phyloP scores from a whole-genome alignment of 2,797 vertebrate species.

The Acanthurus lineatus region DNA sequence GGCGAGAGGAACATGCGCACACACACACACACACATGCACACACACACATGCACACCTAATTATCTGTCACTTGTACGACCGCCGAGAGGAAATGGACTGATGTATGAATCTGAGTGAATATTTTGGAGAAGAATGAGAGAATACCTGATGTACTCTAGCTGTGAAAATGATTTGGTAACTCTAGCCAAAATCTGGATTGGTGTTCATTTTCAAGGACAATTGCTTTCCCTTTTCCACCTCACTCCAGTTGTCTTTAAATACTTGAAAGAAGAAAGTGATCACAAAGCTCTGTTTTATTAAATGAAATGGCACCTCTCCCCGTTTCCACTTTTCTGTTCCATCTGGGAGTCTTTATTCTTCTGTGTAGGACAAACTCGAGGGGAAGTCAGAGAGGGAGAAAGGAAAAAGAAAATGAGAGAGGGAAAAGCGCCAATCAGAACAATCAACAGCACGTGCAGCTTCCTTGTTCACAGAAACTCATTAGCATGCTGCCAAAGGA shows the following conservation, averaged over 20 bases:
- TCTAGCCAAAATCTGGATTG: constrained; percentile 56
- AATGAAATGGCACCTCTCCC: constrained; percentile 71
- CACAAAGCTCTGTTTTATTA: constrained; percentile 78
- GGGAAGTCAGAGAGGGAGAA: constrained; percentile 32
- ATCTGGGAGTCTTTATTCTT: constrained; percentile 85
- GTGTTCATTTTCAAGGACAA: constrained; percentile 56
- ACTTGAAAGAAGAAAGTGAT: constrained; percentile 75
- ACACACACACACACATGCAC: constrained; percentile 53
- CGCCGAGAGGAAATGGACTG: constrained; percentile 62
- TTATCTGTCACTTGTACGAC: constrained; percentile 70
- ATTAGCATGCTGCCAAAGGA: constrained; percentile 94
- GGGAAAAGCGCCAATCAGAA: constrained; percentile 88
- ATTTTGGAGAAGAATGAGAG: constrained; percentile 51
- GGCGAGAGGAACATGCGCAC: constrained; percentile 44
- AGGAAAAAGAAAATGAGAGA: constrained; percentile 17
- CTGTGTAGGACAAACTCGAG: constrained; percentile 71
- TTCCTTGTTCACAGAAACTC: constrained; percentile 91
- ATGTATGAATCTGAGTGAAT: constrained; percentile 63
- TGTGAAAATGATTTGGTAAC: constrained; percentile 42
- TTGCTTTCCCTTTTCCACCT: constrained; percentile 60
- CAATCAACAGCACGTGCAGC: constrained; percentile 86
- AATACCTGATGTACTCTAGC: constrained; percentile 53
- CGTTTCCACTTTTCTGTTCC: constrained; percentile 69
- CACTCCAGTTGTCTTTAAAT: constrained; percentile 65
- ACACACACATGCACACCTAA: constrained; percentile 62